A percentile compares a stretch with the other conserved stretches of the same genome.
Evolutionary conservation across 2,888 invertebrate species (phyloP).

Genomic region (Eremobia ochroleuca): DNA sequence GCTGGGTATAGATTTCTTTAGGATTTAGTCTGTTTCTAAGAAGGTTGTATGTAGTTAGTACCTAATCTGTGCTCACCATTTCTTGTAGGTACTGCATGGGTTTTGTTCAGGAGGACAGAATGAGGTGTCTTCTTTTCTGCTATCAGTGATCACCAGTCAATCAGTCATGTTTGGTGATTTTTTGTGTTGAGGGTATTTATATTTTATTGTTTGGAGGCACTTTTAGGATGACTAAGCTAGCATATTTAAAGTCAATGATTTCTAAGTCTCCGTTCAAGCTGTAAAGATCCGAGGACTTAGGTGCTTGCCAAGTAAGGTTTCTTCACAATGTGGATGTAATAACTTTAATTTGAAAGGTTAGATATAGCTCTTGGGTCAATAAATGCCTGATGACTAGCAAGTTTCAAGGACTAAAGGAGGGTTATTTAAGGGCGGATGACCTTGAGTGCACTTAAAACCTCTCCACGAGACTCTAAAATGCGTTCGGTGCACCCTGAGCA

Average conservation of each 20-base stretch:
- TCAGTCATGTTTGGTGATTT: background rate
- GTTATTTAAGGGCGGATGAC: background rate
- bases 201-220: background rate
- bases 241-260: background rate
- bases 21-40: background rate
- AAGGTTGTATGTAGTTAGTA: background rate
- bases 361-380: background rate
- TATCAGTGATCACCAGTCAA: background rate
- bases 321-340: background rate
- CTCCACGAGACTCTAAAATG: background rate
- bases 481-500: too few relatives aligned
- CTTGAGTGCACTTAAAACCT: background rate
- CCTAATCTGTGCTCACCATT: background rate
- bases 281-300: background rate
- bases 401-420: background rate
- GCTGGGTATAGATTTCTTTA: constrained; percentile 3
- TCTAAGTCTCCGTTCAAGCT: background rate
- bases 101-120: background rate
- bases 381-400: background rate
- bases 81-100: too few relatives aligned
- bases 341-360: background rate
- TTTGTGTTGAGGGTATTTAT: background rate
- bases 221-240: background rate
- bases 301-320: background rate
- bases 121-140: too few relatives aligned